phyloP scores from a whole-genome alignment of 2,113 vertebrate genomes.

The Orycteropus afer region DNA sequence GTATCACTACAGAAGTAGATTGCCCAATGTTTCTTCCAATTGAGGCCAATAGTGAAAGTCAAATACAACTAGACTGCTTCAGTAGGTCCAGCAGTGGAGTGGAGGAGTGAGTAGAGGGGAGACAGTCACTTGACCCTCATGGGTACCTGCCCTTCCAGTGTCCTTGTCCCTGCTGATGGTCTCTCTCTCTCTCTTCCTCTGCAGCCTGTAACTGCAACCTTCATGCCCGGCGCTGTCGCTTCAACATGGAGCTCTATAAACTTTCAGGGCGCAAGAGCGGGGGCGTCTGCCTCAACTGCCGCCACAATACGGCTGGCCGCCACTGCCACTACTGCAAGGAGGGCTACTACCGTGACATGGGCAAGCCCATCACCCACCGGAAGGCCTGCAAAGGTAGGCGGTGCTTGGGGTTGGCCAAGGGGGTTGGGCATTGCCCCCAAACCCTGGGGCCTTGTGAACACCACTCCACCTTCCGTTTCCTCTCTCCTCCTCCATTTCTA shows the following conservation, averaged over 20 bases:
- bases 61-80: accelerated
- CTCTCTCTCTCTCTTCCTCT: constrained; percentile 48
- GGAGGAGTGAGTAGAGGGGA: no score
- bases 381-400: constrained; percentile 97
- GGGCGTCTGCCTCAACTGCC: constrained; percentile 97
- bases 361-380: constrained; percentile 95
- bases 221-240: constrained; percentile 95
- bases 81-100: accelerated
- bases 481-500: accelerated
- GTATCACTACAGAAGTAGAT: no score
- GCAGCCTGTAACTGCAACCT: constrained; percentile 97
- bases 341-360: constrained; percentile 97
- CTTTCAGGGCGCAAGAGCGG: constrained; percentile 96
- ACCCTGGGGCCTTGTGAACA: neutral
- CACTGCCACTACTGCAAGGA: constrained; percentile 99
- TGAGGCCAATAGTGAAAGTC: no score
- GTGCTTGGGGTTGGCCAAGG: neutral
- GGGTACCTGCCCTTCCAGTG: accelerated
- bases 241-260: constrained; percentile 99
- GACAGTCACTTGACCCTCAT: accelerated
- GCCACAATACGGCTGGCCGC: constrained; percentile 96
- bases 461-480: neutral
- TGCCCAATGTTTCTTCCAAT: no score
- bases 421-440: neutral
- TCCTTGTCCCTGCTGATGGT: accelerated